Percentiles rank a stretch among this genome's conserved stretches.
phyloP scores from a whole-genome alignment of 2,113 vertebrate species.

The cattle (Bos taurus) region ARS-UCD2.0 NC_037356.1:49514501-49515000 shows the following conservation, averaged over 20 bases:
- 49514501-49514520: neutral
- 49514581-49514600: rapidly evolving
- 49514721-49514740: neutral
- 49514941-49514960: neutral
- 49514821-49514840: neutral
- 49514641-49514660: neutral
- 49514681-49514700: rapidly evolving
- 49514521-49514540: neutral
- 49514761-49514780: neutral
- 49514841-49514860: neutral
- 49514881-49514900: rapidly evolving
- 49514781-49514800: neutral
- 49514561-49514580: neutral
- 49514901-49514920: rapidly evolving
- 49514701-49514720: neutral
- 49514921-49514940: neutral
- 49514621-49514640: rapidly evolving
- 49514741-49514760: neutral
- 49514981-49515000: neutral
- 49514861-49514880: neutral
- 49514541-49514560: neutral
- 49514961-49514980: too few species aligned
- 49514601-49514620: rapidly evolving
- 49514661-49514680: neutral
- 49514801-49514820: neutral